Conservation (phyloP, 2,888 invertebrate species). For the Leucophenga maculata region DNA sequence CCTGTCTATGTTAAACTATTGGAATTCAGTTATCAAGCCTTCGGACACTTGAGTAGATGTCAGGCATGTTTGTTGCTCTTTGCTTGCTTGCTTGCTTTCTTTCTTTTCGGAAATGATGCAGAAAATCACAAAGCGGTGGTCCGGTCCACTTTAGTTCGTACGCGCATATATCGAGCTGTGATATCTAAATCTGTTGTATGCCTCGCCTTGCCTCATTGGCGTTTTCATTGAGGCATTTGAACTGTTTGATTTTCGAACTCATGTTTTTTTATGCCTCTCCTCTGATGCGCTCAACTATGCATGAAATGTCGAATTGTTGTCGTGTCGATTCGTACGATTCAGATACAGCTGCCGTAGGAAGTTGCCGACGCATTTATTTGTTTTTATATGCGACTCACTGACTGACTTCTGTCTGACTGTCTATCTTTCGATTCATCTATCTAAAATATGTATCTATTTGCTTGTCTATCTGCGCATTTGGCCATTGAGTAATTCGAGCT, state of each 20-base stretch:
- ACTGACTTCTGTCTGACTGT: neutral
- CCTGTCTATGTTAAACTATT: slow-evolving; percentile 41
- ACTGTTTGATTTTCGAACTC: slow-evolving; percentile 7
- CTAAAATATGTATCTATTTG: neutral
- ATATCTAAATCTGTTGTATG: neutral
- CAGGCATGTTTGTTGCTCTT: neutral
- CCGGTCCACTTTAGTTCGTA: neutral
- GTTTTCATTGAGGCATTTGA: slow-evolving; percentile 24
- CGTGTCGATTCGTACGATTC: too few species aligned
- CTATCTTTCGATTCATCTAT: too few species aligned
- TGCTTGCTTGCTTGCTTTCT: slow-evolving; percentile 5
- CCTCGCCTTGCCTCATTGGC: neutral
- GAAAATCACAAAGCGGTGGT: slow-evolving; percentile 51
- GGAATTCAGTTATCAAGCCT: slow-evolving; percentile 23
- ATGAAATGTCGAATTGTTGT: slow-evolving; percentile 48
- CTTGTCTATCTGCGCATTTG: neutral
- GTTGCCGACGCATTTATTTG: neutral
- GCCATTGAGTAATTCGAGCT: slow-evolving; percentile 14
- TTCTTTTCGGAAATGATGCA: slow-evolving; percentile 51
- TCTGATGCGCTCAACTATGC: slow-evolving; percentile 36
- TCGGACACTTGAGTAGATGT: neutral
- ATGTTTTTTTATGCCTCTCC: too few species aligned
- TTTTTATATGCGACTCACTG: neutral
- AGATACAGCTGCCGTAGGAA: slow-evolving; percentile 14
- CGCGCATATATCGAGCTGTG: neutral